These are phyloP conservation scores for Perognathus longimembris DNA, from an alignment of 2,113 vertebrate species.

Conservation along the genomic window DNA sequence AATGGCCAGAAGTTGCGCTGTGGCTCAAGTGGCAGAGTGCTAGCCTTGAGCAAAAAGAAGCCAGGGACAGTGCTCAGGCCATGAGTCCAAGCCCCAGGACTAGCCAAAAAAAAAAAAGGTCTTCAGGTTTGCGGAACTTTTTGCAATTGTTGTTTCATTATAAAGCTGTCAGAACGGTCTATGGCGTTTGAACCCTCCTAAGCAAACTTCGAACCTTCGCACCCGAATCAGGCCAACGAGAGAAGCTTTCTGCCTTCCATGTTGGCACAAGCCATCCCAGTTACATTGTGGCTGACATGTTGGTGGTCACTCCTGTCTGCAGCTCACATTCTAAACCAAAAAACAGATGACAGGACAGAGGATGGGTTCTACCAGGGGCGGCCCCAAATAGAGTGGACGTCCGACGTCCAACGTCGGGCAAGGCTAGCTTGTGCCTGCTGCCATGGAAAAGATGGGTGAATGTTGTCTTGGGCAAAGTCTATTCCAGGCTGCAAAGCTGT, in stretches of 20 bases:
- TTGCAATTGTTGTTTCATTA: constrained; percentile 12
- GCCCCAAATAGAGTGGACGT: neutral
- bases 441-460: neutral
- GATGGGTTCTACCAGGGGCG: neutral
- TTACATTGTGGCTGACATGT: neutral
- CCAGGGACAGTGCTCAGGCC: no score
- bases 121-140: neutral
- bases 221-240: neutral
- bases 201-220: neutral
- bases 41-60: no score
- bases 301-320: neutral
- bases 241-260: neutral
- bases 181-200: neutral
- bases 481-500: accelerated
- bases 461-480: neutral
- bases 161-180: neutral
- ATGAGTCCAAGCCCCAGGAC: no score
- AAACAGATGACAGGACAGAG: accelerated
- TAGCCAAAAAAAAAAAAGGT: no score
- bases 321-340: neutral
- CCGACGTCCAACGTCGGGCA: no score
- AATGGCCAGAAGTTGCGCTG: no score
- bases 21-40: no score
- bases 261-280: neutral
- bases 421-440: neutral